Conservation (phyloP, 2,888 invertebrate genomes). For the Neuroscelio doddi region DNA sequence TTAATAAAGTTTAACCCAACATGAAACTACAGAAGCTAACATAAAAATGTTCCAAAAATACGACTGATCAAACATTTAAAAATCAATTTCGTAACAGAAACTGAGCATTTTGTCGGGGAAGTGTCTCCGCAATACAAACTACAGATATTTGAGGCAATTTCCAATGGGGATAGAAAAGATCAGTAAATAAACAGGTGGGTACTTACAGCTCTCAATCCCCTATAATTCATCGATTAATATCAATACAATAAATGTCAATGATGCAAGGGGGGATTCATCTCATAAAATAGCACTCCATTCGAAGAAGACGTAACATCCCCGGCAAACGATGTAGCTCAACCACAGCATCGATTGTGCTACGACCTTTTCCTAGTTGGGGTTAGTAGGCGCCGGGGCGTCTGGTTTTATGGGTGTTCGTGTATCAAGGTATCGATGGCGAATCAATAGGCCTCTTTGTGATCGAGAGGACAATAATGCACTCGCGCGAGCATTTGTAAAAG, state of each 20-base stretch:
- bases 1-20: neutral
- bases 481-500: conserved; percentile 22
- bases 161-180: neutral
- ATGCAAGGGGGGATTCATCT: conserved; percentile 41
- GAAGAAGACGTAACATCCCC: conserved; percentile 48
- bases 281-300: conserved; percentile 59
- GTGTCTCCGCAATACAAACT: no score
- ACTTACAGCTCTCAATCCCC: conserved; percentile 47
- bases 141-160: no score
- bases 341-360: conserved; percentile 37
- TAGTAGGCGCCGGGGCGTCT: conserved; percentile 22
- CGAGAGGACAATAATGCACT: conserved; percentile 33
- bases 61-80: no score
- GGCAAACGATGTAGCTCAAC: conserved; percentile 28
- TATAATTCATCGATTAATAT: conserved; percentile 68
- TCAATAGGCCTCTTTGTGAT: conserved; percentile 50
- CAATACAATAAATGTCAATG: conserved; percentile 67
- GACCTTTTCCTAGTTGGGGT: neutral
- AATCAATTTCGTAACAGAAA: no score
- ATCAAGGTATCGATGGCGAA: conserved; percentile 47
- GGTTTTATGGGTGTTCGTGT: neutral
- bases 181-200: conserved; percentile 54
- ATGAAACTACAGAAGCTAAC: neutral
- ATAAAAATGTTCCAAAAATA: conserved; percentile 3
- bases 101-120: no score